Percentiles rank a stretch among this genome's conserved stretches.
These are phyloP conservation scores for Neolamprologus caudopunctatus DNA, from an alignment of 2,113 vertebrate genomes.

Conservation along the genomic window DNA sequence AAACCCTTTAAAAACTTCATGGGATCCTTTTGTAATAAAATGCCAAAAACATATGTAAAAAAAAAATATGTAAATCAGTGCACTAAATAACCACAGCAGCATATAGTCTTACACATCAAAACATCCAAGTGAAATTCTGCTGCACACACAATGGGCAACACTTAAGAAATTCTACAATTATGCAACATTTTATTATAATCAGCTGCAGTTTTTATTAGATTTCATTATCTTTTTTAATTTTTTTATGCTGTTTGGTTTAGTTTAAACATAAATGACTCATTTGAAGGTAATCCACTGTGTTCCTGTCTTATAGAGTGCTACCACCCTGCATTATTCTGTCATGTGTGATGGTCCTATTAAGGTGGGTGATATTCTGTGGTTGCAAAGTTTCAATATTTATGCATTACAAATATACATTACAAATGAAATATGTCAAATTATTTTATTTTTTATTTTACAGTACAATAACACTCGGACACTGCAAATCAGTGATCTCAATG, in stretches of 20 bases:
- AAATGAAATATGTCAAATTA: neutral
- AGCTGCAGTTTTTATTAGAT: neutral
- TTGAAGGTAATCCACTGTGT: neutral
- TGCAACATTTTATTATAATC: neutral
- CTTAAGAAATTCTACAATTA: neutral
- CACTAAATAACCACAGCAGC: neutral
- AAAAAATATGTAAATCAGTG: neutral
- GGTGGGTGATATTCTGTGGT: slow-evolving; percentile 14
- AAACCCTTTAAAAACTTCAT: neutral
- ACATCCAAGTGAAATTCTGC: neutral
- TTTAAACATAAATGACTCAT: neutral
- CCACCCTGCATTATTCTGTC: slow-evolving; percentile 38
- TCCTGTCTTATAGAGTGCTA: slow-evolving; percentile 21
- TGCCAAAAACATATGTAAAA: neutral
- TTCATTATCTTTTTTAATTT: neutral
- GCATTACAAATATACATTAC: neutral
- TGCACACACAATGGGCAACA: neutral
- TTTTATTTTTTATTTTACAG: neutral
- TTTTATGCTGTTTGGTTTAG: neutral
- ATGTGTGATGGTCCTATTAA: neutral
- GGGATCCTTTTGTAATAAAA: neutral
- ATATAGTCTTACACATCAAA: neutral
- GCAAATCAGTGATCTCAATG: slow-evolving; percentile 52
- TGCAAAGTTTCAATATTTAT: neutral
- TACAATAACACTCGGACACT: slow-evolving; percentile 23